phyloP scores from a whole-genome alignment of 23 tunicate species.

The Corella eumyota region DNA sequence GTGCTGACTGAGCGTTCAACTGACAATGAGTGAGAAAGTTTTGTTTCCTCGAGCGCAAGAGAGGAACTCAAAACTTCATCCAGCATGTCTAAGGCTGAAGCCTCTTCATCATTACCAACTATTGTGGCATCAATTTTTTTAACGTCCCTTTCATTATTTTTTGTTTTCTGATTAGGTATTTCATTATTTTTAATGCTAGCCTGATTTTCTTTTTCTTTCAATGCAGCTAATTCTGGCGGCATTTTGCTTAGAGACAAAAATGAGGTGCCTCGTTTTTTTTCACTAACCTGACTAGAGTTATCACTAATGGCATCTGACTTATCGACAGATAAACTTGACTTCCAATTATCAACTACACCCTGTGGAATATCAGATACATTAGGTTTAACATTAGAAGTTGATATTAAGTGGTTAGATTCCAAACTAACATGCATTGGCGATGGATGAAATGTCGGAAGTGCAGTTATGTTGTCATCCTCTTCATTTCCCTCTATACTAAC shows the following conservation, averaged over 20 bases:
- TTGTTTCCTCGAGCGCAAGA: constrained; percentile 21
- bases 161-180: constrained; percentile 2
- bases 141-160: constrained; percentile 8
- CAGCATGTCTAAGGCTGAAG: constrained; percentile 49
- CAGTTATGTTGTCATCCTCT: constrained; percentile 21
- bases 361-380: no score
- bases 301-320: not conserved
- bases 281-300: not conserved
- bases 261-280: constrained; percentile 23
- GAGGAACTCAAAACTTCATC: constrained; percentile 69
- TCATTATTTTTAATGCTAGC: constrained; percentile 1
- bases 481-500: no score
- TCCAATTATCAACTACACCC: no score
- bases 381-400: no score
- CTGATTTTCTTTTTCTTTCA: constrained; percentile 6
- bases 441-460: constrained; percentile 16
- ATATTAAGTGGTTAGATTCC: not conserved
- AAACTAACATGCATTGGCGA: constrained; percentile 20
- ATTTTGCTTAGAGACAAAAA: constrained; percentile 36
- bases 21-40: not conserved
- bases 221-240: constrained; percentile 33
- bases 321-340: not conserved
- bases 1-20: not conserved
- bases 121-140: not conserved
- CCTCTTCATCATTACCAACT: constrained; percentile 24